These are phyloP conservation scores for Papio anubis DNA, from an alignment of 2,113 vertebrate species.

Conservation along the genomic window DNA sequence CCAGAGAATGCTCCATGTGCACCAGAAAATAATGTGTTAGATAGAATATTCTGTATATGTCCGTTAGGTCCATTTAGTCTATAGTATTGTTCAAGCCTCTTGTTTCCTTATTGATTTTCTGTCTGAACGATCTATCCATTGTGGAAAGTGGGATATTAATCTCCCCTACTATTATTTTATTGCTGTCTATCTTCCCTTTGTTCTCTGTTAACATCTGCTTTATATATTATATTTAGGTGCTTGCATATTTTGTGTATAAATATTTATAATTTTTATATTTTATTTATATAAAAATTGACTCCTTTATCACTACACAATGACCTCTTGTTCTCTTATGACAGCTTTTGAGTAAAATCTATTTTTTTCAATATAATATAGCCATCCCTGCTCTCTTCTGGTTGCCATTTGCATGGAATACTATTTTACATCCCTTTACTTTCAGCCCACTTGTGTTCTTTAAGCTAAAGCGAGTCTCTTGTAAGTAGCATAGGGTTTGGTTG, in stretches of 20 bases:
- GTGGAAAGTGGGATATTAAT: neutral
- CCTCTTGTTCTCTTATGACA: neutral
- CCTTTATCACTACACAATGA: neutral
- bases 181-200: neutral
- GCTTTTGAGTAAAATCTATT: neutral
- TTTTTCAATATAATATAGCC: neutral
- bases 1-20: neutral
- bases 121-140: neutral
- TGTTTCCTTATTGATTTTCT: neutral
- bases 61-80: neutral
- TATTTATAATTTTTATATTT: neutral
- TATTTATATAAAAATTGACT: neutral
- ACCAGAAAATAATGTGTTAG: neutral
- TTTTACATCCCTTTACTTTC: neutral
- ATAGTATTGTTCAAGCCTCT: neutral
- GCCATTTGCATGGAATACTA: neutral
- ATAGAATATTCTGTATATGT: neutral
- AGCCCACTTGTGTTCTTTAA: neutral
- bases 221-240: neutral
- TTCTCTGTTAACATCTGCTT: neutral
- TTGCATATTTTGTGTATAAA: neutral
- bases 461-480: neutral
- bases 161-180: neutral
- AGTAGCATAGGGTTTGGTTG: neutral
- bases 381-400: neutral